A percentile compares a stretch with the other conserved stretches of the same genome.
Conservation (phyloP, 2,797 vertebrate genomes). For the Arremon brunneinucha region DNA sequence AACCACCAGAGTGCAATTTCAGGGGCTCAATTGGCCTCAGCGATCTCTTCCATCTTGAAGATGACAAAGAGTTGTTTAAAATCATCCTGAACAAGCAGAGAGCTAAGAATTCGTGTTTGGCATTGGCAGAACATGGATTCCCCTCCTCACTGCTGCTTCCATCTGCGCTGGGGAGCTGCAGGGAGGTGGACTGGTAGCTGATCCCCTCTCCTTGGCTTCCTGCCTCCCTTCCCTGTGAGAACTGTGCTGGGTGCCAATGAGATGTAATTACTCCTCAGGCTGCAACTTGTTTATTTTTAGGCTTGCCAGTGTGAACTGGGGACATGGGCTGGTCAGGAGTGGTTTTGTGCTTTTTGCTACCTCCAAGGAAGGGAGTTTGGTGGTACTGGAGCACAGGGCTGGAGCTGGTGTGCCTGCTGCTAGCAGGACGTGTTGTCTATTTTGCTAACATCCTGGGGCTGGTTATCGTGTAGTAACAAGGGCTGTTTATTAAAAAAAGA, state of each 20-base stretch:
- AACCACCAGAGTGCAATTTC: neutral
- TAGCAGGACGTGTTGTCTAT: neutral
- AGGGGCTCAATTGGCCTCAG: neutral
- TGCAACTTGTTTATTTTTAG: conserved; percentile 43
- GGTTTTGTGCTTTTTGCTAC: neutral
- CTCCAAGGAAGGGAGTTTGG: neutral
- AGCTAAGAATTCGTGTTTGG: neutral
- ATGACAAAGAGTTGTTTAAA: neutral
- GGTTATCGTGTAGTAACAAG: neutral
- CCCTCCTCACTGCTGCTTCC: neutral
- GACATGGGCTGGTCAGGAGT: neutral
- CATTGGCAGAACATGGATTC: fast-evolving
- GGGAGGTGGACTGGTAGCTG: neutral
- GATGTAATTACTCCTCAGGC: conserved; percentile 30
- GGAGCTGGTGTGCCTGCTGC: neutral
- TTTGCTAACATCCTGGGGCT: conserved; percentile 21
- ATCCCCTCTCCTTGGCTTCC: neutral
- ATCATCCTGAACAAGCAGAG: neutral
- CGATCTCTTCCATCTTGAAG: fast-evolving
- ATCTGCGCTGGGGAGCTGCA: fast-evolving
- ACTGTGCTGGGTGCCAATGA: neutral
- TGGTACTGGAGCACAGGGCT: neutral
- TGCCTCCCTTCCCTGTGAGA: neutral
- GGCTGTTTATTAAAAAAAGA: conserved; percentile 34
- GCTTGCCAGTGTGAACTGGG: neutral